phyloP scores from a whole-genome alignment of 2,113 vertebrate species.

The Xyliphius kryptos region DNA sequence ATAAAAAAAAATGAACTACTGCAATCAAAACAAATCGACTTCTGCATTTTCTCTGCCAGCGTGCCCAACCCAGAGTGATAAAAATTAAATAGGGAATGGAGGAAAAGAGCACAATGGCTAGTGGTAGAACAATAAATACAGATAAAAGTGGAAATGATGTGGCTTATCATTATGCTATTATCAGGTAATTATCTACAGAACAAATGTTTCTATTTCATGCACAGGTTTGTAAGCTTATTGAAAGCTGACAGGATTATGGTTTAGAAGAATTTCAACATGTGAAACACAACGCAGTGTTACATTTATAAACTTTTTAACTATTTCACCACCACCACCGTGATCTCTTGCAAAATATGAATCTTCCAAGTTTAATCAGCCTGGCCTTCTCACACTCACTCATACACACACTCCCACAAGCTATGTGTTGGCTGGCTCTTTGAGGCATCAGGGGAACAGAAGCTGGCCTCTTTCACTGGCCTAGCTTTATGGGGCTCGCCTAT shows the following conservation, averaged over 20 bases:
- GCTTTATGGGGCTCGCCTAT: constrained; percentile 75
- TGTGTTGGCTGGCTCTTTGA: constrained; percentile 58
- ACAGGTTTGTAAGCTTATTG: not conserved
- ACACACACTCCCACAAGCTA: constrained; percentile 55
- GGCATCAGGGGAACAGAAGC: constrained; percentile 64
- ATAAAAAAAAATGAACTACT: constrained; percentile 51
- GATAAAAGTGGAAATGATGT: constrained; percentile 16
- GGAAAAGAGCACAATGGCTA: too few species aligned
- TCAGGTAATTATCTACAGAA: not conserved
- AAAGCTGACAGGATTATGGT: not conserved
- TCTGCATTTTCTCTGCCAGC: not conserved
- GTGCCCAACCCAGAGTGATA: constrained; percentile 7
- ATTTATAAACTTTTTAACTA: too few species aligned
- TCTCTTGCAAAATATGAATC: constrained; percentile 44
- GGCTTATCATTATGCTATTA: constrained; percentile 11
- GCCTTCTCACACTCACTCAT: constrained; percentile 47
- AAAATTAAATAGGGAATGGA: constrained; percentile 2
- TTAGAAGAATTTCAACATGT: not conserved
- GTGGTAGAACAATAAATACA: not conserved
- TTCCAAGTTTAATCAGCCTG: constrained; percentile 50
- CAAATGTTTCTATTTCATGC: constrained; percentile 2
- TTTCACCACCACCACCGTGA: too few species aligned
- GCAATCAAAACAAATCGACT: constrained; percentile 32
- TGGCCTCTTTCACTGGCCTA: constrained; percentile 63
- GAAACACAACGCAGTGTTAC: too few species aligned